Percentiles rank a stretch among this genome's conserved stretches.
These are phyloP conservation scores for Sinocyclocheilus grahami DNA, from an alignment of 2,113 vertebrate species.

Conservation along the genomic window DNA sequence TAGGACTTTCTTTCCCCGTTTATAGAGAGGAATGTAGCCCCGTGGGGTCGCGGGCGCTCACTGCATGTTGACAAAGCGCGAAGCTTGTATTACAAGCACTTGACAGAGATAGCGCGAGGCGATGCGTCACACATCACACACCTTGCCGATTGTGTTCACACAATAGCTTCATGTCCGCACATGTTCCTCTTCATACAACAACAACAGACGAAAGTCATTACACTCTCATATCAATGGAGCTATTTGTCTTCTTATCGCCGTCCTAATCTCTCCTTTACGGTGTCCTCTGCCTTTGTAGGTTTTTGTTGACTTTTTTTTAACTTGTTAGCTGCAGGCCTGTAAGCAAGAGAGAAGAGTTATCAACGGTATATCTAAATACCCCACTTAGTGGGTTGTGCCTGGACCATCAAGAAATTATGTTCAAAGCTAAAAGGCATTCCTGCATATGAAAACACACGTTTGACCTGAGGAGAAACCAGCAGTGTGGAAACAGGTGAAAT, in stretches of 20 bases:
- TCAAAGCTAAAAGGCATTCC: conserved; percentile 16
- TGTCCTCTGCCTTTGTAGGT: conserved; percentile 23
- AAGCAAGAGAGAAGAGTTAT: not conserved
- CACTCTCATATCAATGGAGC: conserved; percentile 58
- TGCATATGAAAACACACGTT: conserved; percentile 1
- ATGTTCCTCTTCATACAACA: conserved; percentile 61
- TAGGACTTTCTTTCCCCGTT: not conserved
- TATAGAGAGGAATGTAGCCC: not conserved
- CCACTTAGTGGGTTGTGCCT: not conserved
- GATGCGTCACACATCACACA: conserved; percentile 62
- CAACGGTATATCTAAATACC: not conserved
- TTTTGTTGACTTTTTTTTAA: conserved; percentile 41
- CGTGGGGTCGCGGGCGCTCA: conserved; percentile 29
- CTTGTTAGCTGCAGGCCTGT: not conserved
- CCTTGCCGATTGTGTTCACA: conserved; percentile 47
- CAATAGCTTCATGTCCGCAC: conserved; percentile 67
- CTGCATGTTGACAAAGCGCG: conserved; percentile 62
- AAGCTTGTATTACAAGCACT: conserved; percentile 49
- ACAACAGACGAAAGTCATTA: conserved; percentile 57
- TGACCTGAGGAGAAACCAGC: conserved; percentile 15
- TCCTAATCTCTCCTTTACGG: conserved; percentile 26
- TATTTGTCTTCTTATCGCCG: conserved; percentile 58
- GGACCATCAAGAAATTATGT: not conserved
- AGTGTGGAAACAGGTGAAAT: conserved; percentile 12
- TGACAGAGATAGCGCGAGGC: conserved; percentile 17